These are phyloP conservation scores for Mesocentrotus franciscanus DNA, from an alignment of 53 echinoderm and acorn worm species.

Conservation along the genomic window DNA sequence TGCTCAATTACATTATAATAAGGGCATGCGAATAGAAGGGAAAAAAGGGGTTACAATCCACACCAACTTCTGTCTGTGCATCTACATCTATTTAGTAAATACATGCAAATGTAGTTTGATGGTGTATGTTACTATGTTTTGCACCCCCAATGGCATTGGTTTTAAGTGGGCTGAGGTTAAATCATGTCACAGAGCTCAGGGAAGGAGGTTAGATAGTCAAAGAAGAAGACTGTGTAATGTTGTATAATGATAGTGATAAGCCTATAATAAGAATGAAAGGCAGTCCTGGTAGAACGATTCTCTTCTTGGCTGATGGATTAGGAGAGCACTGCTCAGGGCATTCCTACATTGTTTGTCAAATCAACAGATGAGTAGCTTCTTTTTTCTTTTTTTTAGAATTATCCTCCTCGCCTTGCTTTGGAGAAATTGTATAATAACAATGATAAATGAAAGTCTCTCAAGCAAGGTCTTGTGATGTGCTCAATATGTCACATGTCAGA, in stretches of 20 bases:
- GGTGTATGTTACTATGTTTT: neutral
- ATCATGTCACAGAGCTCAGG: neutral
- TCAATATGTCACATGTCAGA: neutral
- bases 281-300: neutral
- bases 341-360: neutral
- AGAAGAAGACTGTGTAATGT: neutral
- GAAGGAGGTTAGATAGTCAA: neutral
- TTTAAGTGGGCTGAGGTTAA: neutral
- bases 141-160: neutral
- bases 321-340: neutral
- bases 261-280: slow-evolving; percentile 1
- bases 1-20: neutral
- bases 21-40: neutral
- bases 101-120: neutral
- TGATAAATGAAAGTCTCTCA: neutral
- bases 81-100: neutral
- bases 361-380: neutral
- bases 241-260: neutral
- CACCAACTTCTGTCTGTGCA: neutral
- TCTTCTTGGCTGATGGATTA: neutral
- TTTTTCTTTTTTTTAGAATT: neutral
- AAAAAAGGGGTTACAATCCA: neutral
- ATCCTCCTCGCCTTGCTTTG: neutral
- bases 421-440: neutral
- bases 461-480: neutral